These are phyloP conservation scores for Platyrinchus mystaceus DNA, from an alignment of 2,797 vertebrate species.

Conservation along the genomic window DNA sequence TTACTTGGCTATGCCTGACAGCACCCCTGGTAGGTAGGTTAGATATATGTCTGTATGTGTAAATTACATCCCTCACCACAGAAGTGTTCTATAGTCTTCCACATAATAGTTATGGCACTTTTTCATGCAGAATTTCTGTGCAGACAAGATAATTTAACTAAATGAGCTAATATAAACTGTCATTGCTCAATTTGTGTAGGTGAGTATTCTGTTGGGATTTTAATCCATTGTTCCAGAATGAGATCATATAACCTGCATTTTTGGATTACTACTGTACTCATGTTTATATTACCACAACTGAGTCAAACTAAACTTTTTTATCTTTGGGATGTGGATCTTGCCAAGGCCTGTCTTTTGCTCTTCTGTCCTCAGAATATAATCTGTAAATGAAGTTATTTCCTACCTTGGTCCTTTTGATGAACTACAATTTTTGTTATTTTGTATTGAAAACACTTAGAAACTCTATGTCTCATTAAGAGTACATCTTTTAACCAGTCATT, in stretches of 20 bases:
- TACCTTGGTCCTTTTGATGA: neutral
- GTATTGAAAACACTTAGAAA: neutral
- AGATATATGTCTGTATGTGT: neutral
- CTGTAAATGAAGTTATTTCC: neutral
- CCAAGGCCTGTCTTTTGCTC: neutral
- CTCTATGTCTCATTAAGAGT: accelerated
- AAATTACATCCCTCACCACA: neutral
- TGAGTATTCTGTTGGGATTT: neutral
- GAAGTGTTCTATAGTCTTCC: neutral
- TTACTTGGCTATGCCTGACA: neutral
- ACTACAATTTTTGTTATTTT: neutral
- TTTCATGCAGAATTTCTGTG: neutral
- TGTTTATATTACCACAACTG: neutral
- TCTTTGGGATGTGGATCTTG: neutral
- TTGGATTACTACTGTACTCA: neutral
- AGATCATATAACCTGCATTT: neutral
- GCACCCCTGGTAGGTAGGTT: neutral
- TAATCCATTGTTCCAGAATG: neutral
- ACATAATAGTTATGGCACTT: neutral
- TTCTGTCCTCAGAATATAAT: neutral
- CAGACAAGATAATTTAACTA: neutral
- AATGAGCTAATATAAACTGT: neutral
- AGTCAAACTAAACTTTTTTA: neutral
- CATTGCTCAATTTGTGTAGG: neutral
- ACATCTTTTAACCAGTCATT: neutral